Evolutionary conservation across 2,888 invertebrate genomes (phyloP).

Genomic region (Nomada fabriciana): DNA sequence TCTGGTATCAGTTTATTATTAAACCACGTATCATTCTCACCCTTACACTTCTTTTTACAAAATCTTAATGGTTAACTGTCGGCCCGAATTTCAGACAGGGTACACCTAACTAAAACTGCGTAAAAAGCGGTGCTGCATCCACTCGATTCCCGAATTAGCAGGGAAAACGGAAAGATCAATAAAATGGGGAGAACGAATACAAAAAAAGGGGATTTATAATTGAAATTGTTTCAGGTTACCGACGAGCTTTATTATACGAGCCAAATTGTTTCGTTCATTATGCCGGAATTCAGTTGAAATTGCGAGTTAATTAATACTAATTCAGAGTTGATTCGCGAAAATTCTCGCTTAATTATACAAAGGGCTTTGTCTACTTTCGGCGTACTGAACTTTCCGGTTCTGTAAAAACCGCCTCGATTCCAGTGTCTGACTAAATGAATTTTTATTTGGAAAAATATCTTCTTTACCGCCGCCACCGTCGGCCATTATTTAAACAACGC

Average conservation of each 20-base stretch:
- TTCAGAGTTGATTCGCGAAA: constrained; percentile 52
- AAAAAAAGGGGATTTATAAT: neutral
- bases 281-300: constrained; percentile 35
- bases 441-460: constrained; percentile 29
- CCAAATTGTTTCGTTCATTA: constrained; percentile 59
- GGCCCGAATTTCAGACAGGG: too few species aligned
- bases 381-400: constrained; percentile 43
- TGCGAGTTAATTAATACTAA: constrained; percentile 57
- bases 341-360: constrained; percentile 63
- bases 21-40: too few species aligned
- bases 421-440: constrained; percentile 31
- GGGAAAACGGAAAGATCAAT: neutral
- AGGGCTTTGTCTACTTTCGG: constrained; percentile 43
- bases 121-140: too few species aligned
- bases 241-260: constrained; percentile 37
- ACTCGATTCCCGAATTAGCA: too few species aligned
- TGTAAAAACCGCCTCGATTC: constrained; percentile 12
- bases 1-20: too few species aligned
- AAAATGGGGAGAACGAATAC: too few species aligned
- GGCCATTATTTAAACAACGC: constrained; percentile 27
- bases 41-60: too few species aligned
- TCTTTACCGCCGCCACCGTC: neutral
- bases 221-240: constrained; percentile 15
- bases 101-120: too few species aligned
- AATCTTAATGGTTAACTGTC: too few species aligned